Evolutionary conservation across 2,888 invertebrate genomes (phyloP), one percentile per base, ranked within the genome.

Genomic region (Lysandra coridon): DNA sequence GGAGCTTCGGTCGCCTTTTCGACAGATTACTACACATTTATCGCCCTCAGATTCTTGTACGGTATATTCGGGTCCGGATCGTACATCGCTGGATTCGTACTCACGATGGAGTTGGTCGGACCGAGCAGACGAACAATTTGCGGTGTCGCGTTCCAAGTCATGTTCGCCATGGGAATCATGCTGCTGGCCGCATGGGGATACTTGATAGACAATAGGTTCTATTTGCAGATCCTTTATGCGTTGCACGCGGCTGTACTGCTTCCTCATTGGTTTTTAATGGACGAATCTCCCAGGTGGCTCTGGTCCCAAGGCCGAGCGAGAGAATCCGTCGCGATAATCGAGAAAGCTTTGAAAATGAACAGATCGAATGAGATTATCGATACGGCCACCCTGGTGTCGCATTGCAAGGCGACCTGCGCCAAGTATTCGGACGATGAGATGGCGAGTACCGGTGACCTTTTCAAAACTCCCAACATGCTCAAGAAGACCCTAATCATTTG

Each of bases 251-350:
- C 95, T 2, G 85, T 97, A 0, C 92, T 98, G 40, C 88, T 98
- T 79, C 97, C 96, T 23, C 98, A 98, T 88, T 97, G 97, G 96
- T 96, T 98, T 95, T 86, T 97, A 49, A 97, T 98, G 96, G 98
- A 98, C 84, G 98, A 98, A 90, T 98, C 98, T 53, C 98, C 98
- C 0, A 95, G 98, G 82, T 98, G 98, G 98, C 92, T 98, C 3
- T 98, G 98, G 98, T 95, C 97, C 6, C 97, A 98, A 87, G 98
- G 98, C 1, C 95, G 97, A 44, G 95, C 96, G 1, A 93, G 95
- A 14, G 97, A 98, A 88, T 97, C 98, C 0, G 95, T 98, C 0
- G 95, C 95, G 10, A 97, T 98, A 81, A 95, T 98, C 74, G 95
- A 96, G 82, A 97, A 96, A 86, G 98, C 96, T 2, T 88, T 97